A percentile compares a stretch with the other conserved stretches of the same genome.
phyloP scores from a whole-genome alignment of 2,888 invertebrate genomes.

The Eugnorisma glareosa region DNA sequence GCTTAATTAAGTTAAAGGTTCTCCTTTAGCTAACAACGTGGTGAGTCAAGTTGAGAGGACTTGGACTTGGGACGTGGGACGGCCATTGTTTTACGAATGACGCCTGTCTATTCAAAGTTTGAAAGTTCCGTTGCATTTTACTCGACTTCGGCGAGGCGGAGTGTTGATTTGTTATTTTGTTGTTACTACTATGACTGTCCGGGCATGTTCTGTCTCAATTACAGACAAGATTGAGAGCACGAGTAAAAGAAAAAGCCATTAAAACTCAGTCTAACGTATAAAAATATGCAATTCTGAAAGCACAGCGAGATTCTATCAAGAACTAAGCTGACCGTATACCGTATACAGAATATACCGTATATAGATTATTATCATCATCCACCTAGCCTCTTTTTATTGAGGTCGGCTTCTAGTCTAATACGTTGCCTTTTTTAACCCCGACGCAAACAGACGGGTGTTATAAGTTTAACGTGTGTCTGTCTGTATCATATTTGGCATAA shows the following conservation, averaged over 20 bases:
- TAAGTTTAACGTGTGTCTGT: not conserved
- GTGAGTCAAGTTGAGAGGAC: constrained; percentile 52
- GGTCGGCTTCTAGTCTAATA: not conserved
- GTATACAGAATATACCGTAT: too few relatives aligned
- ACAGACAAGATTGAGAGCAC: not conserved
- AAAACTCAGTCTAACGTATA: not conserved
- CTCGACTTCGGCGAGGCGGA: not conserved
- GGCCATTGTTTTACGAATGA: constrained; percentile 65
- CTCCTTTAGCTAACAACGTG: constrained; percentile 51
- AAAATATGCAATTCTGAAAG: not conserved
- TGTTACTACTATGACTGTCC: not conserved
- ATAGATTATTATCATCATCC: not conserved
- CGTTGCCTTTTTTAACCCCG: not conserved
- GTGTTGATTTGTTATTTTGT: not conserved
- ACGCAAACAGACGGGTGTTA: not conserved
- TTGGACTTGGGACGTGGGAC: constrained; percentile 56
- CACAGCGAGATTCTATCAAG: not conserved
- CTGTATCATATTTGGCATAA: too few relatives aligned
- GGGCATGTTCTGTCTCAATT: not conserved
- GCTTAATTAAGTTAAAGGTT: constrained; percentile 28
- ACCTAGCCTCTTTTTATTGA: not conserved
- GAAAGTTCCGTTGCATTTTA: constrained; percentile 31
- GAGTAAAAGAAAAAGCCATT: not conserved
- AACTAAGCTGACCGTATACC: not conserved
- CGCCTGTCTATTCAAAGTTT: constrained; percentile 36